Conservation (phyloP, 1,140 invertebrate genomes). For the Drosophila oshimai region DNA sequence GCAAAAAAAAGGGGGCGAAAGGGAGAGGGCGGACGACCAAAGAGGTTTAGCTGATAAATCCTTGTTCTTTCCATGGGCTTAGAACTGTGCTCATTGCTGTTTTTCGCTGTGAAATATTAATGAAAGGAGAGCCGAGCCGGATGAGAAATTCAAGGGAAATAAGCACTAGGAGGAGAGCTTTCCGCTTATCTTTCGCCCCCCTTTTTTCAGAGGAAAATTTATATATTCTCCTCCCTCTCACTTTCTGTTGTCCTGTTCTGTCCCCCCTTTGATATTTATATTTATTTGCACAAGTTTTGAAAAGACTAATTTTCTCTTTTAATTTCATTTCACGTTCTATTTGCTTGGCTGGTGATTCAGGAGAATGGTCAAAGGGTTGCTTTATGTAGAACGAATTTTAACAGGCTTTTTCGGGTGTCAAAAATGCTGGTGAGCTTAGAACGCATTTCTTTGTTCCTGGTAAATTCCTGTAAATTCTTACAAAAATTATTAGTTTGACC, state of each 20-base stretch:
- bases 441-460: too few species aligned
- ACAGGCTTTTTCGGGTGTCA: background rate
- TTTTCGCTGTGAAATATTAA: conserved; percentile 68
- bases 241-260: background rate
- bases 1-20: background rate
- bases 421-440: too few species aligned
- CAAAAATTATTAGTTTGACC: too few species aligned
- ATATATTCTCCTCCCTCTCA: background rate
- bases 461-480: too few species aligned
- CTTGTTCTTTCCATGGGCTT: conserved; percentile 55
- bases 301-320: conserved; percentile 71
- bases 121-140: conserved; percentile 47
- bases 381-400: conserved; percentile 19
- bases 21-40: background rate
- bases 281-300: conserved; percentile 59
- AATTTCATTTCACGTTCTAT: conserved; percentile 70
- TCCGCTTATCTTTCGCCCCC: conserved; percentile 20
- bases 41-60: conserved; percentile 40
- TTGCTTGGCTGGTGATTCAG: conserved; percentile 26
- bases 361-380: background rate
- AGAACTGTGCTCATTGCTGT: conserved; percentile 37
- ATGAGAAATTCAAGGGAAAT: conserved; percentile 28
- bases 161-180: conserved; percentile 25
- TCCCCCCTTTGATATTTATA: conserved; percentile 46
- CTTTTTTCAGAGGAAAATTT: conserved; percentile 3